These are phyloP conservation scores for Catharus bicknelli DNA, from an alignment of 2,113 vertebrate species.

Conservation along the genomic window DNA sequence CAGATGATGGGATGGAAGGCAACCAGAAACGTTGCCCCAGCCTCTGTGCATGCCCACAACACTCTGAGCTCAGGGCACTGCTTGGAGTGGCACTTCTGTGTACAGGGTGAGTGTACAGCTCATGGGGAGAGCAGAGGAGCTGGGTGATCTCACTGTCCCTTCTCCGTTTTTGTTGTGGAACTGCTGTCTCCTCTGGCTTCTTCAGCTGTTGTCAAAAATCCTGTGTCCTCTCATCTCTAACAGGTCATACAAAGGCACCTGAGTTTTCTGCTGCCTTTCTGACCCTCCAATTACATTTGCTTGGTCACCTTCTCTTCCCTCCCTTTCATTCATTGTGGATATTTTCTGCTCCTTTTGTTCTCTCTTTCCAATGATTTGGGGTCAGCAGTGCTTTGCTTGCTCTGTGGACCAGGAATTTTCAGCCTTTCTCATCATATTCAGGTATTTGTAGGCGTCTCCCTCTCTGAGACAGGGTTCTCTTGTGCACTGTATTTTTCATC, in stretches of 20 bases:
- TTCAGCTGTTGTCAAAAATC: neutral
- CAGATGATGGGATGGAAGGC: neutral
- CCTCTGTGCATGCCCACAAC: neutral
- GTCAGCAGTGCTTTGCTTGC: neutral
- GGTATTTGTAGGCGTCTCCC: neutral
- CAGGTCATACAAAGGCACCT: rapidly evolving
- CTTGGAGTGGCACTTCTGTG: neutral
- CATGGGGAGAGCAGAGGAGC: neutral
- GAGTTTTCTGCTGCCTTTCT: neutral
- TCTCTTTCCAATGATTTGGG: neutral
- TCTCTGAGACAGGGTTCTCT: neutral
- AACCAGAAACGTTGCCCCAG: neutral
- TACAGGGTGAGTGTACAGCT: neutral
- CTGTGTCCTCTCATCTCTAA: neutral
- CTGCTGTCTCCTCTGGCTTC: neutral
- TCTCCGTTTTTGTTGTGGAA: neutral
- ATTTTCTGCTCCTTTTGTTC: neutral
- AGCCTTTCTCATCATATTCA: neutral
- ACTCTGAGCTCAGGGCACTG: neutral
- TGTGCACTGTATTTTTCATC: neutral
- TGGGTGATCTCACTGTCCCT: neutral
- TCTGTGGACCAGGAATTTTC: neutral
- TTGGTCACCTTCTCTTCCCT: neutral
- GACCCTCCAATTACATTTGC: neutral
- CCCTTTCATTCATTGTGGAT: neutral